Evolutionary conservation across 2,797 vertebrate species (phyloP), one percentile per base, ranked within the genome.

Genomic region (Chloroceryle inda): DNA sequence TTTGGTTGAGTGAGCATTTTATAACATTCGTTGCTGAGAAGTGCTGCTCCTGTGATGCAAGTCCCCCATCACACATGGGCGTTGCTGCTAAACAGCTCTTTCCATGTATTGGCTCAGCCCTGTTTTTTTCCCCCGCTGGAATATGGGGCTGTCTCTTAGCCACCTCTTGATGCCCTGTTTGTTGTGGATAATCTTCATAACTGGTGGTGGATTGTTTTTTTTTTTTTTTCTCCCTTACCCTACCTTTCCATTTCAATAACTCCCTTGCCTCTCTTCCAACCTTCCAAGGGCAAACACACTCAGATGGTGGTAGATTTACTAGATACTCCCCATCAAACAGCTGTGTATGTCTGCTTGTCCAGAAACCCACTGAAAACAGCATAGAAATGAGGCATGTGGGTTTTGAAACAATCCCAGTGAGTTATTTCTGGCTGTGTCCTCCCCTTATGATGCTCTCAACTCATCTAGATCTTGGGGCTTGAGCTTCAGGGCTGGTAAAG

Each of bases 41-140:
- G 22, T 71, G 37, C 64, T 83, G 12, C 26, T 35, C 59, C 49
- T 5, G 13, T 50, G 61, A 2, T 17, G 27, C 33, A 91, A 47
- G 71, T 68, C 24, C 19, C 10, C 14, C 4, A 9, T 77, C 19
- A 21, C 0, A 0, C 5, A 5, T 33, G 22, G 33, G 17, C 0
- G 1, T 16, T 61, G n/a, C 44, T 83, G 59, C 66, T 69, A 63
- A 33, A 50, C 26, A 27, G 27, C 18, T 0, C 1, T 31, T 76
- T 67, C 0, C 2, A 6, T 53, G 33, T 19, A 7, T 55, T 6
- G 8, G 11, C 63, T 89, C 52, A 47, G 38, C 31, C 33, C 50
- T 79, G 29, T 13, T 38, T 38, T 12, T 13, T 13, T 40, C 40
- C 40, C 40, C 14, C 40, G 5, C 40, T 59, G 63, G 49, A 89